These are phyloP conservation scores for Cyanistes caeruleus DNA, from an alignment of 2,113 vertebrate genomes.

Conservation along the genomic window DNA sequence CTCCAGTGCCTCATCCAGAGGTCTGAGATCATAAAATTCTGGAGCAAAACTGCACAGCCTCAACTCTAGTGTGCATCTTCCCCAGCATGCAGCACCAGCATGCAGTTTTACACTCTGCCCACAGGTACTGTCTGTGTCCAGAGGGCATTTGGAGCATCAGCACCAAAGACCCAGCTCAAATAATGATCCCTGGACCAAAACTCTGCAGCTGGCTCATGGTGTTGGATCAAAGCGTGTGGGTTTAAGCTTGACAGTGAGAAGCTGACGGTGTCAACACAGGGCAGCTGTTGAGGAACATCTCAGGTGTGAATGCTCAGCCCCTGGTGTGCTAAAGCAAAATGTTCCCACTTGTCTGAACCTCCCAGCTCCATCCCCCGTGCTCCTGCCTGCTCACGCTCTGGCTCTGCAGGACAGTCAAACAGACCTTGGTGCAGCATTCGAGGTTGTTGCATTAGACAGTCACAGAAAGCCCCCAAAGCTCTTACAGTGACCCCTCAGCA, in stretches of 20 bases:
- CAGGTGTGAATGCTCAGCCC: not conserved
- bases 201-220: not conserved
- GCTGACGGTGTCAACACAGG: fast-evolving
- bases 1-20: not conserved
- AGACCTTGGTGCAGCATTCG: not conserved
- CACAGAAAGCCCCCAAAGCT: not conserved
- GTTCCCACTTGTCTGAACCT: not conserved
- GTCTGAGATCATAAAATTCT: not conserved
- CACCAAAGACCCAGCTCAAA: not conserved
- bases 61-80: fast-evolving
- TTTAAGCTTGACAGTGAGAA: not conserved
- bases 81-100: fast-evolving
- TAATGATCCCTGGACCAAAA: fast-evolving
- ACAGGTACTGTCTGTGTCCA: fast-evolving
- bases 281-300: not conserved
- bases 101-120: fast-evolving
- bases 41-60: not conserved
- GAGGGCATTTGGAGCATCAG: not conserved
- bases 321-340: fast-evolving
- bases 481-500: not conserved
- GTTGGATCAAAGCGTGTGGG: fast-evolving
- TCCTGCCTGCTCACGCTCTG: fast-evolving
- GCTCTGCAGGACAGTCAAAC: not conserved
- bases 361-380: fast-evolving
- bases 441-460: fast-evolving